Evolutionary conservation across 1,140 invertebrate species (phyloP).

Genomic region (Drosophila jambulina): DNA sequence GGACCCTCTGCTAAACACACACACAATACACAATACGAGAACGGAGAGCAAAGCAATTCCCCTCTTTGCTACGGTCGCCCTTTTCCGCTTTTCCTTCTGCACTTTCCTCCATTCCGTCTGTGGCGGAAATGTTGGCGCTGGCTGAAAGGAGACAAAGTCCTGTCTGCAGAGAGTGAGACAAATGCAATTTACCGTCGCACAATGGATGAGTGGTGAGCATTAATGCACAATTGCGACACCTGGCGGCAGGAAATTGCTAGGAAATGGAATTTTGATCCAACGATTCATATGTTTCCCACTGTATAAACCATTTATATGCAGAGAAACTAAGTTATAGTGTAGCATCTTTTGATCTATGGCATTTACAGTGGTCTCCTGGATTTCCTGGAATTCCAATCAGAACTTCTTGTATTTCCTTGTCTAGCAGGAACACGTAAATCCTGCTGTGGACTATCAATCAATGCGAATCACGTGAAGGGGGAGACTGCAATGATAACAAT

Average conservation of each 20-base stretch:
- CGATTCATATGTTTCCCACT: constrained; percentile 8
- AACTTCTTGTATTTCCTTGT: constrained; percentile 2
- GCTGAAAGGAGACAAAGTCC: constrained; percentile 23
- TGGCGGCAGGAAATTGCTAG: constrained; percentile 49
- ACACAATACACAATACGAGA: constrained; percentile 16
- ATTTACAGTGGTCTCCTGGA: background rate
- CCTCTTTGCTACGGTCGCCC: background rate
- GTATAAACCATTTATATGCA: background rate
- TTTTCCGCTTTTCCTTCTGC: constrained; percentile 6
- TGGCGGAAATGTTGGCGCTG: constrained; percentile 70
- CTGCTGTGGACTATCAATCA: constrained; percentile 59
- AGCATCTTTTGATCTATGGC: background rate
- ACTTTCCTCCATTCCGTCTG: constrained; percentile 59
- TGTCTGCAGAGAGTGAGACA: constrained; percentile 24
- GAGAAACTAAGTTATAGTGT: background rate
- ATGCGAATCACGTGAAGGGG: constrained; percentile 42
- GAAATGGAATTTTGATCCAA: constrained; percentile 47
- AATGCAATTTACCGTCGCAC: constrained; percentile 47
- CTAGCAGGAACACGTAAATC: constrained; percentile 31
- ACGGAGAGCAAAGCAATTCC: background rate
- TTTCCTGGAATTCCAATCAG: constrained; percentile 7
- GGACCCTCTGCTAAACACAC: background rate
- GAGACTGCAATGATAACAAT: constrained; percentile 44
- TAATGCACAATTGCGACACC: constrained; percentile 45
- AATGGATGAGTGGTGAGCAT: constrained; percentile 33